Conservation (phyloP, 2,113 vertebrate genomes). For the Anser cygnoides region DNA sequence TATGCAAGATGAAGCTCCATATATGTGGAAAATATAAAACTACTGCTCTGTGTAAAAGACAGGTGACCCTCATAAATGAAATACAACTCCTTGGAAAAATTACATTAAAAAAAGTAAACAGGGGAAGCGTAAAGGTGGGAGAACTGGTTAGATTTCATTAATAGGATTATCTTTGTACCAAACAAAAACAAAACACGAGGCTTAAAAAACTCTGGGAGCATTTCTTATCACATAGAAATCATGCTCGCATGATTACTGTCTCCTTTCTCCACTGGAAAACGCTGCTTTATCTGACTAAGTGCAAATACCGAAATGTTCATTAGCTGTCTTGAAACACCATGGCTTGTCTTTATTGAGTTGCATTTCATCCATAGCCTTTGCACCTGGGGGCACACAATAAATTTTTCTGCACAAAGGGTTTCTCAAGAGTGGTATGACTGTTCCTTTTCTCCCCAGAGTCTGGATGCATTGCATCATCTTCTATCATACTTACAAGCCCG, state of each 20-base stretch:
- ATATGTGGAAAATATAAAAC: neutral
- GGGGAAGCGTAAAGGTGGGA: neutral
- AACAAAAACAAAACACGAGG: neutral
- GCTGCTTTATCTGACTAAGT: slow-evolving; percentile 44
- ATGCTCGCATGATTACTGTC: neutral
- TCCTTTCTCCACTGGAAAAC: slow-evolving; percentile 32
- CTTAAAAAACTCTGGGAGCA: neutral
- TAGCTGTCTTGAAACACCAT: slow-evolving; percentile 52
- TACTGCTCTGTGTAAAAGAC: neutral
- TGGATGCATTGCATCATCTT: slow-evolving; percentile 30
- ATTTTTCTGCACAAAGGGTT: slow-evolving; percentile 67
- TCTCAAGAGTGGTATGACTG: slow-evolving; percentile 54
- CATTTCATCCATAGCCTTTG: slow-evolving; percentile 58
- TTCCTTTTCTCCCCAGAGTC: slow-evolving; percentile 47
- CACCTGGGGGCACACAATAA: slow-evolving; percentile 61
- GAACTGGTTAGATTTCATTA: neutral
- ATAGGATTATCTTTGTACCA: neutral
- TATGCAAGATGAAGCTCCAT: neutral
- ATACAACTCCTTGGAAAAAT: neutral
- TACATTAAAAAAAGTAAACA: neutral
- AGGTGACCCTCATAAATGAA: neutral
- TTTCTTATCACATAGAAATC: slow-evolving; percentile 19
- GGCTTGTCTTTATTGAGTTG: slow-evolving; percentile 60
- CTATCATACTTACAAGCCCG: slow-evolving; percentile 36
- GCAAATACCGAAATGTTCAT: slow-evolving; percentile 47